Percentiles rank a stretch among this genome's conserved stretches.
phyloP scores from a whole-genome alignment of 2,113 vertebrate genomes.

The Cairina moschata region DNA sequence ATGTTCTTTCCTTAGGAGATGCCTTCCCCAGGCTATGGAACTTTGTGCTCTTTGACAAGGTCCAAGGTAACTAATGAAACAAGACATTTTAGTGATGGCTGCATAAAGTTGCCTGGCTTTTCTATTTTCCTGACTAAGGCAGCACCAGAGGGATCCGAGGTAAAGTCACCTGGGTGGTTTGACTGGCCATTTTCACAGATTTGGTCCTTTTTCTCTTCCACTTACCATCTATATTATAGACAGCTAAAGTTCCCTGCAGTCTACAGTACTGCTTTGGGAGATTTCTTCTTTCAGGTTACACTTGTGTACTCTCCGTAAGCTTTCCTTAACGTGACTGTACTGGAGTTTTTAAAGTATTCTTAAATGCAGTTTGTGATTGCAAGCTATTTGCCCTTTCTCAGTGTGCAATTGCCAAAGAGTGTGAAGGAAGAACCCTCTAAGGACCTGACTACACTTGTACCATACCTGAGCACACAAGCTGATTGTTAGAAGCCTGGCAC shows the following conservation, averaged over 20 bases:
- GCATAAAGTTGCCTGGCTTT: background rate
- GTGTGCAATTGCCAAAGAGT: background rate
- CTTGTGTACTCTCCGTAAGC: background rate
- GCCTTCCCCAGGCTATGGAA: background rate
- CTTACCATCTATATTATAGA: background rate
- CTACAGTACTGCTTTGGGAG: background rate
- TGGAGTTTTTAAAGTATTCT: background rate
- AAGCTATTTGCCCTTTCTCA: background rate
- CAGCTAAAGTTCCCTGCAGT: background rate
- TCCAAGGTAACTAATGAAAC: background rate
- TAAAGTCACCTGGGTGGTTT: background rate
- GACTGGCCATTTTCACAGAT: background rate
- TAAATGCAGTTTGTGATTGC: background rate
- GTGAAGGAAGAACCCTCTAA: background rate
- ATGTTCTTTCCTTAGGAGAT: background rate
- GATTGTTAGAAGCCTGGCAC: background rate
- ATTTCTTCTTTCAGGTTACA: background rate
- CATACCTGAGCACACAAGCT: background rate
- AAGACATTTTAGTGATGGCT: background rate
- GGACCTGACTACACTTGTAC: background rate
- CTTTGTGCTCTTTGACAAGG: background rate
- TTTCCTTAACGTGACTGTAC: background rate
- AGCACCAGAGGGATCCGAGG: background rate
- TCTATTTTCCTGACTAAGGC: slow-evolving; percentile 13
- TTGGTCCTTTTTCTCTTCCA: slow-evolving; percentile 1